A percentile compares a stretch with the other conserved stretches of the same genome.
Conservation (phyloP, 64 coral and sea anemone species). For the Orbicella faveolata region DNA sequence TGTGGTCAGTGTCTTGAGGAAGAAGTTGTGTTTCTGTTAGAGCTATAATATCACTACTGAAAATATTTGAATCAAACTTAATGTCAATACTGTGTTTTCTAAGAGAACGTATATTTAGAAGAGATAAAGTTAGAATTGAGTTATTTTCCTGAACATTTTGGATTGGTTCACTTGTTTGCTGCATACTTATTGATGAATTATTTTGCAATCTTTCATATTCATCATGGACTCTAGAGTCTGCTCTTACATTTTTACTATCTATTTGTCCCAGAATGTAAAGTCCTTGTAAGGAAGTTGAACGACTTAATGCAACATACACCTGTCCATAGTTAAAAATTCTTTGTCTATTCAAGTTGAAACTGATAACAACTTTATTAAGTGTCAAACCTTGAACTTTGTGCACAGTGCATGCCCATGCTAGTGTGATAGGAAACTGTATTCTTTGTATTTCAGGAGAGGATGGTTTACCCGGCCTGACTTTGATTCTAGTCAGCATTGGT, state of each 20-base stretch:
- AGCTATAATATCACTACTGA: conserved; percentile 17
- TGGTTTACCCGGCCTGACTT: not conserved
- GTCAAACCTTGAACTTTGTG: conserved; percentile 54
- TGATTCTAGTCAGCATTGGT: conserved; percentile 30
- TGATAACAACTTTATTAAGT: conserved; percentile 29
- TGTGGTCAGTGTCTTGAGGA: conserved; percentile 38
- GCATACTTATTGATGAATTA: too few species aligned
- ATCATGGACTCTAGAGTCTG: conserved; percentile 25
- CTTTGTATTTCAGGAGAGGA: conserved; percentile 52
- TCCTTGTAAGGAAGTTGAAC: conserved; percentile 22
- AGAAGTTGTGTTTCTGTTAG: conserved; percentile 60
- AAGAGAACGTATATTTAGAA: conserved; percentile 48
- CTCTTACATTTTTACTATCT: conserved; percentile 23
- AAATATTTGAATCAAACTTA: conserved; percentile 40
- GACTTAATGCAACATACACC: conserved; percentile 49
- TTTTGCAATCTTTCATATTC: conserved; percentile 43
- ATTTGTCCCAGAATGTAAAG: conserved; percentile 23
- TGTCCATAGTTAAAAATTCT: conserved; percentile 37
- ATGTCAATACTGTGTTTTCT: conserved; percentile 44
- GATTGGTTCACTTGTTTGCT: too few species aligned
- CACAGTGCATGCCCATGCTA: conserved; percentile 40
- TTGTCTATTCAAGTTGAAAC: conserved; percentile 15
- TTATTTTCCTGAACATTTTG: not conserved
- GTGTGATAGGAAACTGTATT: conserved; percentile 44
- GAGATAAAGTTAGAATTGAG: not conserved